phyloP scores from a whole-genome alignment of 2,888 invertebrate genomes.

The Acleris literana region DNA sequence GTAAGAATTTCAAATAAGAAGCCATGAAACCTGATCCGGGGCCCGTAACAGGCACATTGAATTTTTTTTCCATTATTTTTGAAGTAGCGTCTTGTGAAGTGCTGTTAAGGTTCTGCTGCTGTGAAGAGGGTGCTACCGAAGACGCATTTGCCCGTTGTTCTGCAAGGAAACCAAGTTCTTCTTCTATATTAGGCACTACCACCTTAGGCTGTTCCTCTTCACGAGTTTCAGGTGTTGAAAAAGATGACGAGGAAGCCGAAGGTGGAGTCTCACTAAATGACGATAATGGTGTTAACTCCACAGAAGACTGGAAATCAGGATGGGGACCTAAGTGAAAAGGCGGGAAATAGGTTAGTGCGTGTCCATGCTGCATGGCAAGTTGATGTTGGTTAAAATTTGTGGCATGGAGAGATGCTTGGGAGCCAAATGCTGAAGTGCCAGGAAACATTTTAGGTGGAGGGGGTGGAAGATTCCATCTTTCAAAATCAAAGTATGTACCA shows the following conservation, averaged over 20 bases:
- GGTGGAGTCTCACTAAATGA: conserved; percentile 84
- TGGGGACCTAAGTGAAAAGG: conserved; percentile 89
- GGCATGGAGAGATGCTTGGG: conserved; percentile 83
- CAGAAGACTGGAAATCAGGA: conserved; percentile 86
- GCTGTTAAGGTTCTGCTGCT: conserved; percentile 77
- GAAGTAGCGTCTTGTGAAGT: conserved; percentile 76
- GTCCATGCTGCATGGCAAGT: conserved; percentile 87
- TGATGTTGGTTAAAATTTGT: conserved; percentile 86
- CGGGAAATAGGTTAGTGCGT: conserved; percentile 90
- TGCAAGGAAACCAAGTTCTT: conserved; percentile 92
- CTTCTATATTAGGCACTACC: conserved; percentile 94
- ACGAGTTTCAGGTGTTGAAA: conserved; percentile 82
- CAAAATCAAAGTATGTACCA: conserved; percentile 91
- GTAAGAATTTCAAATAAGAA: conserved; percentile 92
- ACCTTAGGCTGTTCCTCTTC: conserved; percentile 91
- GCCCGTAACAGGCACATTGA: conserved; percentile 82
- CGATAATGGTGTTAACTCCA: conserved; percentile 85
- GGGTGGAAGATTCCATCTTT: conserved; percentile 90
- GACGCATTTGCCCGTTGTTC: conserved; percentile 83
- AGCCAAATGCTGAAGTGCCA: conserved; percentile 82
- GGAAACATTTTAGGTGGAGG: conserved; percentile 88
- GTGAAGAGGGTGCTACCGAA: conserved; percentile 80
- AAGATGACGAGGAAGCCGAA: conserved; percentile 83
- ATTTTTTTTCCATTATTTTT: conserved; percentile 85
- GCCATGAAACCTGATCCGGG: conserved; percentile 92